phyloP scores from a whole-genome alignment of 2,113 vertebrate species.

The Tachycineta bicolor region DNA sequence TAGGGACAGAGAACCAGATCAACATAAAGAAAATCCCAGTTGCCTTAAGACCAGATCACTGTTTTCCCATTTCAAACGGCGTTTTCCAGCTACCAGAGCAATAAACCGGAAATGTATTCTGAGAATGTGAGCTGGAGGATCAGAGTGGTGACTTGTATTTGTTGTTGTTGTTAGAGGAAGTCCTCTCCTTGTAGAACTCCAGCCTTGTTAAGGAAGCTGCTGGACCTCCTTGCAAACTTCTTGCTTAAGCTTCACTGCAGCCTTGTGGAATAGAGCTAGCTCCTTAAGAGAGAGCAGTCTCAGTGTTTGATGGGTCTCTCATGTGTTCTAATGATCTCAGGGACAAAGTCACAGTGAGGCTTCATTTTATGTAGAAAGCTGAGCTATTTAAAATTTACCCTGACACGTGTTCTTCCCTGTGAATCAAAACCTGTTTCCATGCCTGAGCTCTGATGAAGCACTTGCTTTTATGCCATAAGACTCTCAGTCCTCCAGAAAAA shows the following conservation, averaged over 20 bases:
- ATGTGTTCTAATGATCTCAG: rapidly evolving
- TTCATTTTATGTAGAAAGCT: background rate
- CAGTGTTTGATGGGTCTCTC: background rate
- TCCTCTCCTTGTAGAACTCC: background rate
- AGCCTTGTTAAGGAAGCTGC: background rate
- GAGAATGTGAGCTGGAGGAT: background rate
- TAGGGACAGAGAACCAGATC: background rate
- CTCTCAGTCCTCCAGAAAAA: background rate
- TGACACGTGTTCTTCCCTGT: background rate
- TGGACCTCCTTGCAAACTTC: background rate
- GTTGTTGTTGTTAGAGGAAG: background rate
- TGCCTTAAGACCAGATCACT: background rate
- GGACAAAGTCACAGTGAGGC: background rate
- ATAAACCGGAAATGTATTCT: background rate
- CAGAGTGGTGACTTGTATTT: background rate
- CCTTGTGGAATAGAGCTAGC: background rate
- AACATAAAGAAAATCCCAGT: background rate
- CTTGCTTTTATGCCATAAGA: background rate
- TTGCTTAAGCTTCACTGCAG: background rate
- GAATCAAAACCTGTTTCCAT: background rate
- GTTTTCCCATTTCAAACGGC: background rate
- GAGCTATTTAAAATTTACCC: background rate
- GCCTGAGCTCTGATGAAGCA: background rate
- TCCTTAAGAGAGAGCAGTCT: background rate
- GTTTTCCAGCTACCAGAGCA: background rate